A percentile compares a stretch with the other conserved stretches of the same genome.
Conservation (phyloP, 2,797 vertebrate genomes). For the Eidolon dupreanum region DNA sequence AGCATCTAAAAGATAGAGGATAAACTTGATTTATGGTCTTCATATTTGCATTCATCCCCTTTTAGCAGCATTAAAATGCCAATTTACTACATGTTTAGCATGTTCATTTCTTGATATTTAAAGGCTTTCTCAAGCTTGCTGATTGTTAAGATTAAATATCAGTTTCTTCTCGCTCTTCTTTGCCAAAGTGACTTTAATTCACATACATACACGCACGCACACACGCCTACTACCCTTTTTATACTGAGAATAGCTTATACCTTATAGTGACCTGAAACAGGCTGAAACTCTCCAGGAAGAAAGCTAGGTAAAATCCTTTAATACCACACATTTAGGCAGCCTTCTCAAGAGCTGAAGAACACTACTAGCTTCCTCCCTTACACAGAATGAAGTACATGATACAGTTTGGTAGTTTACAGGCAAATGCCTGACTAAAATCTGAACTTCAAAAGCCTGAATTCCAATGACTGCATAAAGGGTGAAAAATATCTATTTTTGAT, state of each 20-base stretch:
- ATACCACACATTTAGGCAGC: background rate
- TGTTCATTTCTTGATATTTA: constrained; percentile 69
- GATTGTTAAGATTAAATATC: constrained; percentile 76
- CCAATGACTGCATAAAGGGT: background rate
- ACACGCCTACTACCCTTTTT: background rate
- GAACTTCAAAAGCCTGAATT: background rate
- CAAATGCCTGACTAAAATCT: background rate
- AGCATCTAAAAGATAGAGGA: constrained; percentile 30
- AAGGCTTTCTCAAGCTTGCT: constrained; percentile 59
- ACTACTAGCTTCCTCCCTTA: background rate
- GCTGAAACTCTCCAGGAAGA: background rate
- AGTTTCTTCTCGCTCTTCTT: constrained; percentile 36
- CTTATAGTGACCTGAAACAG: background rate
- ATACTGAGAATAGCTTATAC: background rate
- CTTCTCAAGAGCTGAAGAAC: background rate
- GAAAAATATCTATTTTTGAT: background rate
- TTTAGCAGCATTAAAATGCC: constrained; percentile 56
- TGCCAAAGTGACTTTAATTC: constrained; percentile 32
- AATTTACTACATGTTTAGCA: constrained; percentile 47
- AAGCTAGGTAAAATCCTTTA: background rate
- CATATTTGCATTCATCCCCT: constrained; percentile 62
- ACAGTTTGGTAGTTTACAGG: background rate
- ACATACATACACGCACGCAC: background rate
- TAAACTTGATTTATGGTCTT: constrained; percentile 58
- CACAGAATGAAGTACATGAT: background rate